Conservation (phyloP, 2,797 vertebrate genomes). For the Oreochromis grahami region DNA sequence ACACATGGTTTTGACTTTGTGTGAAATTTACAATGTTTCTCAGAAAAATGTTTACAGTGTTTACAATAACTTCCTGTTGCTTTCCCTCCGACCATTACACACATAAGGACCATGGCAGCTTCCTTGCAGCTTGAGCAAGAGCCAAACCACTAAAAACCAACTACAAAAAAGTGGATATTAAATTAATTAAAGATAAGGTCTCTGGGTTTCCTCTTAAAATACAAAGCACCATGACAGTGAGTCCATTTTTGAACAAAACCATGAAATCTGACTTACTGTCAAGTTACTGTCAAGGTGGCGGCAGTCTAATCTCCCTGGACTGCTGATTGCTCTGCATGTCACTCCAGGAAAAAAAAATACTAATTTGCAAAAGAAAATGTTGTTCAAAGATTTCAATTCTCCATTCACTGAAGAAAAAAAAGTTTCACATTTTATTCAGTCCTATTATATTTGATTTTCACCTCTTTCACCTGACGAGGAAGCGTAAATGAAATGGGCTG, state of each 20-base stretch:
- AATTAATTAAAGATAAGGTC: neutral
- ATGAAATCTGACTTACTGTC: neutral
- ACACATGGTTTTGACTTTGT: rapidly evolving
- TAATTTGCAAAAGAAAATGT: neutral
- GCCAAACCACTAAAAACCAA: neutral
- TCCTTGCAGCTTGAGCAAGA: neutral
- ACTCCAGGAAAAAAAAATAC: neutral
- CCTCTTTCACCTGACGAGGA: neutral
- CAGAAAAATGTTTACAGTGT: neutral
- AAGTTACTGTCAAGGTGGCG: neutral
- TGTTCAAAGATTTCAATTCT: neutral
- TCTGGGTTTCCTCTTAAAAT: neutral
- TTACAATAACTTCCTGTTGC: neutral
- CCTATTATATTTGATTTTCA: neutral
- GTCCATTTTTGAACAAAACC: neutral
- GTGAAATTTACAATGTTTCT: neutral
- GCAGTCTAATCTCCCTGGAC: no score
- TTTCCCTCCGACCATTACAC: neutral
- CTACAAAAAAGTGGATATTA: neutral
- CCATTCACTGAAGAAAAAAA: neutral
- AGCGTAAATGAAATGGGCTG: neutral
- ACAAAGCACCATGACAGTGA: neutral
- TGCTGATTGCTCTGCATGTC: neutral
- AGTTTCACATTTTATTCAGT: neutral
- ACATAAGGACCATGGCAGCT: neutral